These are phyloP conservation scores for Zhuqinia jingwanae DNA, from an alignment of 2,888 invertebrate species.

Conservation along the genomic window DNA sequence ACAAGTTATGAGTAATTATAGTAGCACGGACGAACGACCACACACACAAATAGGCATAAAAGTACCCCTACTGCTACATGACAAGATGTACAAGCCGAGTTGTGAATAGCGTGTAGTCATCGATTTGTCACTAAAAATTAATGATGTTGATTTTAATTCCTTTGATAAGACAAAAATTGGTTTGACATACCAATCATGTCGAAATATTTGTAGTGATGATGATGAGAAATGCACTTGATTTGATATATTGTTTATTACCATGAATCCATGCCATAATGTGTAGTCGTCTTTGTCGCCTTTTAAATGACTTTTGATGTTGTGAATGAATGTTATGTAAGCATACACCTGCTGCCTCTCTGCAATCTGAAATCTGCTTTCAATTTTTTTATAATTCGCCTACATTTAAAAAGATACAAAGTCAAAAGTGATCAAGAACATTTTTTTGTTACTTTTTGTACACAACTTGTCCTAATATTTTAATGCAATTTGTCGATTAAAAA, in stretches of 20 bases:
- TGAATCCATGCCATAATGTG: background rate
- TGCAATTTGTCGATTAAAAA: constrained; percentile 43
- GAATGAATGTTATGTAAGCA: background rate
- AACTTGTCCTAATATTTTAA: constrained; percentile 41
- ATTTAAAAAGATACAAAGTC: background rate
- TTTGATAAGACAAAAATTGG: constrained; percentile 43
- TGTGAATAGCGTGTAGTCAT: no score
- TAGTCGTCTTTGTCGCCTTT: background rate
- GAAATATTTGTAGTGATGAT: background rate
- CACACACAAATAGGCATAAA: no score
- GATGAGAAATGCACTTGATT: constrained; percentile 2
- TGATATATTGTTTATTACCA: background rate
- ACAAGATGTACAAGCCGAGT: no score
- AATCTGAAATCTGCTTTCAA: constrained; percentile 9
- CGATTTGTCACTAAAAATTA: constrained; percentile 48
- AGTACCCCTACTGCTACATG: no score
- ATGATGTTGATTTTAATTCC: constrained; percentile 42
- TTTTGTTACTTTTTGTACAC: background rate
- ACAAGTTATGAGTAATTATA: no score
- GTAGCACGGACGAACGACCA: no score
- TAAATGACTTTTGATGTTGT: background rate
- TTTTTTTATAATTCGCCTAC: background rate
- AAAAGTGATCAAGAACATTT: background rate
- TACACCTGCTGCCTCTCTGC: background rate
- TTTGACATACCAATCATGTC: constrained; percentile 48